phyloP scores from a whole-genome alignment of 2,888 invertebrate genomes.

The Papilio protenor region DNA sequence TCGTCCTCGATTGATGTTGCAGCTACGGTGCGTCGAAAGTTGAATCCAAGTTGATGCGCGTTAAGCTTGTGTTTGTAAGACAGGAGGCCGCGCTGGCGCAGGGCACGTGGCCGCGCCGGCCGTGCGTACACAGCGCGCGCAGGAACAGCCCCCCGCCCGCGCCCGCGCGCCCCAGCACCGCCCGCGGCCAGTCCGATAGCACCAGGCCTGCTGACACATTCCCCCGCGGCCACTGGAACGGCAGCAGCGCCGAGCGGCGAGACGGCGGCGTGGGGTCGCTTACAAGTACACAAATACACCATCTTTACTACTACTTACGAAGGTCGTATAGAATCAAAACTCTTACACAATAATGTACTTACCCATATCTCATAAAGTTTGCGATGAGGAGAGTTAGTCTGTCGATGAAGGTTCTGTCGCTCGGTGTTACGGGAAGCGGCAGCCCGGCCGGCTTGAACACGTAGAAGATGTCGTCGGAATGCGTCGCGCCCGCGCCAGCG shows the following conservation, averaged over 20 bases:
- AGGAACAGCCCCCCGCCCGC: constrained; percentile 58
- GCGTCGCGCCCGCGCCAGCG: constrained; percentile 61
- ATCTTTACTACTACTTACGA: neutral
- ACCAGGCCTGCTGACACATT: constrained; percentile 60
- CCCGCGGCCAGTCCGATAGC: constrained; percentile 55
- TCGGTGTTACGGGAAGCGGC: constrained; percentile 53
- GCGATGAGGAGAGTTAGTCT: constrained; percentile 68
- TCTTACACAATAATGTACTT: constrained; percentile 50
- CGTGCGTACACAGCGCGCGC: constrained; percentile 67
- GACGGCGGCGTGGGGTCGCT: constrained; percentile 70
- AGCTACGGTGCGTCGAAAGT: neutral
- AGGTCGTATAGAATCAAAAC: neutral
- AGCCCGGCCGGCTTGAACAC: constrained; percentile 72
- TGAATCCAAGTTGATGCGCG: neutral
- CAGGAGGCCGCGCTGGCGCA: no score
- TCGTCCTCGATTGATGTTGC: neutral
- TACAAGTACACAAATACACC: constrained; percentile 47
- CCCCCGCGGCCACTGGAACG: constrained; percentile 62
- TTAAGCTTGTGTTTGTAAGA: no score
- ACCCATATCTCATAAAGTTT: constrained; percentile 77
- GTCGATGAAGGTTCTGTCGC: constrained; percentile 65
- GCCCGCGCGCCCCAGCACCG: constrained; percentile 18
- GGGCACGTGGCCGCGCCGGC: constrained; percentile 47
- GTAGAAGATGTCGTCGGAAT: constrained; percentile 76
- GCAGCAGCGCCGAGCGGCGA: constrained; percentile 55